Evolutionary conservation across 2,113 vertebrate genomes (phyloP), one percentile per base, ranked within the genome.

Genomic region (Cyphomyrus discorhynchus): DNA sequence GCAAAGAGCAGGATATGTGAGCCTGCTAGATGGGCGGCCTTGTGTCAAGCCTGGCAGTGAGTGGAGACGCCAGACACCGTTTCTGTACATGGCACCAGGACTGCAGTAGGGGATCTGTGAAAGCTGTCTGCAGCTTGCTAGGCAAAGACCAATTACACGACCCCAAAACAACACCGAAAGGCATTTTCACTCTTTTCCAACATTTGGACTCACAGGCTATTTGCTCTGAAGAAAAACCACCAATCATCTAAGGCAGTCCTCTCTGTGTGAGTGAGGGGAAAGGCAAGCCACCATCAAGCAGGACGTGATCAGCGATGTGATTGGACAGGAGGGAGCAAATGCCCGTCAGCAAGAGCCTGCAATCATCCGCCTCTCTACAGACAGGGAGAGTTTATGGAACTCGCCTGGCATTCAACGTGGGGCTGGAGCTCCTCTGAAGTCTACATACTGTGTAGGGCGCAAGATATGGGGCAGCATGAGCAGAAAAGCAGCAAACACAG

Each of bases 171-270:
- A 80, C 15, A 80, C 35, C 2, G 35, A 42, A 19, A 42, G 74
- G 74, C 74, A 35, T 80, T 80, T 80, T 80, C 74, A 80, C 74
- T 80, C 35, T n/a, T 80, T 80, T 80, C 13, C 5, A 77, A 39
- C 74, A 80, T 80, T 80, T 80, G 4, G 74, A 77, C 74, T 77
- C 74, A 42, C 74, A 77, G 74, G 35, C 74, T 80, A 80, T 80
- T 80, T 42, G 5, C 74, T 80, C 35, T 19, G 74, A 42, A 80
- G 35, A 42, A 80, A 50, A 86, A 50, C 10, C 83, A 86, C 10
- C 24, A 21, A 13, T 50, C 47, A 49, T 85, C 45, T 49, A n/a
- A 27, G 24, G 21, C 45, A 50, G 2, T 27, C n/a, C 45, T 47
- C 24, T 31, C 47, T 86, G 19, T 7, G 8, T 13, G 45, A n/a